These are phyloP conservation scores for Zygogramma bicolorata DNA, from an alignment of 2,888 invertebrate genomes.

Conservation along the genomic window DNA sequence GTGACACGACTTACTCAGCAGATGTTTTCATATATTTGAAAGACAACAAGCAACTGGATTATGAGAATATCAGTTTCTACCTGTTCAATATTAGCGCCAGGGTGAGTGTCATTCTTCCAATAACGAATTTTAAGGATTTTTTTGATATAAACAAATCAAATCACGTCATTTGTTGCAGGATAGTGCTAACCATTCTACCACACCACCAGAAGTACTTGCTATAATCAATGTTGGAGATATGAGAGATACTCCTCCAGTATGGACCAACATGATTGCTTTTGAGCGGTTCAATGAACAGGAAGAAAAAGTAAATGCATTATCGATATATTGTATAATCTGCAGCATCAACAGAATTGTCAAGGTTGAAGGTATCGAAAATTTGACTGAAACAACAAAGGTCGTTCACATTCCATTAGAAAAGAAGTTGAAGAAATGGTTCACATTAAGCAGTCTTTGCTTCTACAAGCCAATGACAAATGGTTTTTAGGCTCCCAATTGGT, in stretches of 20 bases:
- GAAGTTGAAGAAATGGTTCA: no score
- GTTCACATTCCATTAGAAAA: no score
- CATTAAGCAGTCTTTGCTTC: no score
- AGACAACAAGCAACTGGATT: constrained; percentile 54
- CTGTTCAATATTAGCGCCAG: constrained; percentile 70
- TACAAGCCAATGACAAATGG: no score
- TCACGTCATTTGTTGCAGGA: constrained; percentile 49
- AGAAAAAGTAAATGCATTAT: constrained; percentile 27
- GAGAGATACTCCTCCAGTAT: constrained; percentile 72
- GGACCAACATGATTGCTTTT: constrained; percentile 66
- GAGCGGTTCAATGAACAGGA: constrained; percentile 71
- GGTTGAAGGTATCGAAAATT: no score
- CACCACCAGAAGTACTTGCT: constrained; percentile 57
- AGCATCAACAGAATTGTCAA: neutral
- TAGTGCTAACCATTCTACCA: constrained; percentile 67
- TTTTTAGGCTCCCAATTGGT: no score
- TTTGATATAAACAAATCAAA: no score
- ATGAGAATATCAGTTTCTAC: constrained; percentile 69
- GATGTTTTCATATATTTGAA: constrained; percentile 52
- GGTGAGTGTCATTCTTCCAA: constrained; percentile 59
- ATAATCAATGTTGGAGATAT: constrained; percentile 73
- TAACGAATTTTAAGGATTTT: neutral
- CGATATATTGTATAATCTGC: neutral
- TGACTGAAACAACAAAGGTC: no score
- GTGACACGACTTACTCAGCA: constrained; percentile 28